Base-by-base conservation (phyloP, 2,797 vertebrate species). In the Centropyge bicolor region DNA sequence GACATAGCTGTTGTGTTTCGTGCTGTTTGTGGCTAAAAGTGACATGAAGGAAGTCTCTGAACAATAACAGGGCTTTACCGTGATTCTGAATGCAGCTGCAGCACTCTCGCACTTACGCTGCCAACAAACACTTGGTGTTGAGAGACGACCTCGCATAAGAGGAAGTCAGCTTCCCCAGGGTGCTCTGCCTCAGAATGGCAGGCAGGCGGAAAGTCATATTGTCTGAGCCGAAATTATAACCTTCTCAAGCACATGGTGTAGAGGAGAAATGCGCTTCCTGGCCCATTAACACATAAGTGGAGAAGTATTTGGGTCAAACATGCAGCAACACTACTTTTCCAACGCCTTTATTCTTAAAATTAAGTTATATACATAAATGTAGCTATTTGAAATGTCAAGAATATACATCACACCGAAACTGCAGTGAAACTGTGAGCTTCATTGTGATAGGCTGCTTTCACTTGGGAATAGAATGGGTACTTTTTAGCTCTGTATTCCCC, bases 111-210 rank as follows among this genome's bases (percentile, higher is more conserved):
- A 80, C 43, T 65, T 49, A 35, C 9, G 10, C 52, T 9, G 10
- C 8, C 59, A 70, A 80, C 38, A 63, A 74, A 63, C 66, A 27
- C 3, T 3, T 16, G 31, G 80, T 75, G 88, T 78, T 93, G 82
- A 91, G 66, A 80, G 87, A 88, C 1, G 36, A 0, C 63, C 36
- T 81, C 82, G 86, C 77, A 45, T 57, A 68, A 78, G 78, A 92
- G 92, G 91, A 94, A 91, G 91, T 90, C 4, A 2, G 46, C 75
- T 74, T 88, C 90, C 92, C 75, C 63, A 60, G 73, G 64, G 81
- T 22, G 6, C 61, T 43, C 24, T 62, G 52, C 78, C 35, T 75
- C 2, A 75, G 36, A 83, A 82, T 70, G 27, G 70, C 40, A 24
- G 76, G 83, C 83, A 54, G 60, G 63, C 68, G 80, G 80, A 90